Evolutionary conservation across 2,797 vertebrate species (phyloP).

Genomic region (Danionella dracula): DNA sequence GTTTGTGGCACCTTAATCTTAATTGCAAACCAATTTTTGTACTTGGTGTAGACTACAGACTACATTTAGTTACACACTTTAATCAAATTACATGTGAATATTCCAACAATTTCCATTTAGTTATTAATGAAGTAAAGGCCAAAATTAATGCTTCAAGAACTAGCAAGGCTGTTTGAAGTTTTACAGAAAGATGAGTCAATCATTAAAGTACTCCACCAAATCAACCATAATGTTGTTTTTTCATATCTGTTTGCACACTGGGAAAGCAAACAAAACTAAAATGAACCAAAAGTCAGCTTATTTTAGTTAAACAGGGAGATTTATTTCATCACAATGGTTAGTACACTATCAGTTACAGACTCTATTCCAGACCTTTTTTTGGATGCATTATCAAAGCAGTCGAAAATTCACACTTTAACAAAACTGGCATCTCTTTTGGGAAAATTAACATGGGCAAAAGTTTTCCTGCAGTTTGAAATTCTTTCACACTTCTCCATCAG

Average conservation of each 20-base stretch:
- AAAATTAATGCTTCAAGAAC: too few relatives aligned
- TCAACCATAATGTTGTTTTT: background rate
- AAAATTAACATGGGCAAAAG: background rate
- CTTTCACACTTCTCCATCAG: slow-evolving; percentile 3
- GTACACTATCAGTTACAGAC: background rate
- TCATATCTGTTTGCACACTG: background rate
- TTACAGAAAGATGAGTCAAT: too few relatives aligned
- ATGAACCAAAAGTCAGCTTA: background rate
- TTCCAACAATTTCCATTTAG: too few relatives aligned
- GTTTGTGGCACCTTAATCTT: too few relatives aligned
- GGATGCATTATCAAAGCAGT: background rate
- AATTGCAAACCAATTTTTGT: too few relatives aligned
- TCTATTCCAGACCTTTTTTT: background rate
- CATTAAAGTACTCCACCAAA: too few relatives aligned
- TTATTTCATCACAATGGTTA: background rate
- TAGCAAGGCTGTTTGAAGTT: too few relatives aligned
- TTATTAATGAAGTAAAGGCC: too few relatives aligned
- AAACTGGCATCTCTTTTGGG: background rate
- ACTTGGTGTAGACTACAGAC: too few relatives aligned
- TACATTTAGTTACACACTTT: too few relatives aligned
- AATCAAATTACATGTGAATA: too few relatives aligned
- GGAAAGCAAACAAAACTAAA: background rate
- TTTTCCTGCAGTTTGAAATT: slow-evolving; percentile 4
- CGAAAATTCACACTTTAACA: background rate
- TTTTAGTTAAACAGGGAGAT: background rate